Base-by-base conservation (phyloP, 2,797 vertebrate species). In the Leptodactylus fallax region DNA sequence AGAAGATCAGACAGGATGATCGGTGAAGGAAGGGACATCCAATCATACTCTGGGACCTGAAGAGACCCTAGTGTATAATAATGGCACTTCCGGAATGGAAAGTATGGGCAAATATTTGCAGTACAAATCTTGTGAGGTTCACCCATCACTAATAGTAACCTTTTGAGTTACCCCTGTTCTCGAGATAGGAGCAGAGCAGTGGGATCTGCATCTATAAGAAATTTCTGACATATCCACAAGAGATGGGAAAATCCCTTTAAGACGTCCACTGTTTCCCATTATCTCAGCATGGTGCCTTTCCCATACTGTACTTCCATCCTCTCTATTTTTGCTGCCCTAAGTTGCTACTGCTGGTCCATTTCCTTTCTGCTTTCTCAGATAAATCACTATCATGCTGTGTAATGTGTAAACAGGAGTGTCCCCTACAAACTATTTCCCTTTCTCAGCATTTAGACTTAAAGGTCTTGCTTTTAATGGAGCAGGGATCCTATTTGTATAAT, bases 401-500 rank as follows among this genome's bases (percentile, higher is more conserved):
- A 88, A 85, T 85, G 85, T 79, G 63, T 83, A 83, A 86, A 71
- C n/a, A 78, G 80, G 79, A 76, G 80, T 83, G 74, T 86, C 84
- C 80, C 88, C 88, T 77, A 69, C 74, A 89, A 86, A 83, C 88
- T 89, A 76, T 89, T 87, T 79, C 49, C 63, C 84, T 86, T 81
- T 25, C 80, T 89, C 88, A 89, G 88, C 88, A 89, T 79, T 86
- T 74, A 53, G 85, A 77, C 79, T 36, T 83, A 63, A 81, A 80
- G 56, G n/a, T 87, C 27, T 87, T 45, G 67, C 74, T 87, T 88
- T 86, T 88, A 88, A 85, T 83, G 83, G 89, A 86, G 74, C 65
- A 81, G 71, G 87, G 80, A 87, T 86, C 81, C 85, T 86, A 89
- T 87, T 86, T 89, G 53, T 88, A 92, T 90, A 88, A 91, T 91